Conservation (phyloP, 2,888 invertebrate species). For the Drosophila nr. fundita region DNA sequence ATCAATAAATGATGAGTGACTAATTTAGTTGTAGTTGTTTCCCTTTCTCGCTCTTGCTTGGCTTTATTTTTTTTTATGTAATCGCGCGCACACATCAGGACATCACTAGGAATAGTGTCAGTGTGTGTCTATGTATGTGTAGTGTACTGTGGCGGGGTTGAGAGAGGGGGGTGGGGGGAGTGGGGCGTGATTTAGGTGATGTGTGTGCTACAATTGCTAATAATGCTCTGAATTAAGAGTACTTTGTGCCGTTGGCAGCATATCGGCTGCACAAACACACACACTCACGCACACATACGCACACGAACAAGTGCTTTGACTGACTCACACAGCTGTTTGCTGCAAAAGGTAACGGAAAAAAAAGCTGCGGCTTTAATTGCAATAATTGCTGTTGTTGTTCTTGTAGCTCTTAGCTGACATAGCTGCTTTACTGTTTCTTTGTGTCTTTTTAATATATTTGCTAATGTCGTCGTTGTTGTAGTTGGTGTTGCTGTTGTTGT, state of each 20-base stretch:
- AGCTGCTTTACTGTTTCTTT: constrained; percentile 5
- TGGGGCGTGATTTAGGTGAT: not conserved
- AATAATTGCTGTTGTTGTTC: constrained; percentile 22
- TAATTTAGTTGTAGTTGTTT: constrained; percentile 42
- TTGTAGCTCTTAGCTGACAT: constrained; percentile 22
- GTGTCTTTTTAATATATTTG: not conserved
- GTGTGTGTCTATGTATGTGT: constrained; percentile 1
- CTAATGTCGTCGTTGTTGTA: constrained; percentile 11
- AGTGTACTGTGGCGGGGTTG: not conserved
- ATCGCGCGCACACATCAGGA: constrained; percentile 34
- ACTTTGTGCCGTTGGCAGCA: constrained; percentile 24
- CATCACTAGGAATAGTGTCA: constrained; percentile 6
- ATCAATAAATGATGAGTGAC: constrained; percentile 69
- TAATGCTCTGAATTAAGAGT: constrained; percentile 30
- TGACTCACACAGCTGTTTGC: constrained; percentile 61
- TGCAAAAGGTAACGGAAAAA: constrained; percentile 46
- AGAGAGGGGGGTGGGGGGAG: not conserved
- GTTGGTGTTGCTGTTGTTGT: constrained; percentile 2
- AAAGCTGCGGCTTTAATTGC: constrained; percentile 42
- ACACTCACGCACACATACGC: constrained; percentile 12
- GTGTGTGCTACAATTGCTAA: constrained; percentile 35
- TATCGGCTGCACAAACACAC: constrained; percentile 41
- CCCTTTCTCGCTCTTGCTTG: constrained; percentile 5
- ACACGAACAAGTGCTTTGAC: constrained; percentile 19
- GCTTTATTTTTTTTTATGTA: constrained; percentile 50